Evolutionary conservation across 37 sponge, comb jelly and placozoan genomes (phyloP).

Genomic region (Crambe crambe): DNA sequence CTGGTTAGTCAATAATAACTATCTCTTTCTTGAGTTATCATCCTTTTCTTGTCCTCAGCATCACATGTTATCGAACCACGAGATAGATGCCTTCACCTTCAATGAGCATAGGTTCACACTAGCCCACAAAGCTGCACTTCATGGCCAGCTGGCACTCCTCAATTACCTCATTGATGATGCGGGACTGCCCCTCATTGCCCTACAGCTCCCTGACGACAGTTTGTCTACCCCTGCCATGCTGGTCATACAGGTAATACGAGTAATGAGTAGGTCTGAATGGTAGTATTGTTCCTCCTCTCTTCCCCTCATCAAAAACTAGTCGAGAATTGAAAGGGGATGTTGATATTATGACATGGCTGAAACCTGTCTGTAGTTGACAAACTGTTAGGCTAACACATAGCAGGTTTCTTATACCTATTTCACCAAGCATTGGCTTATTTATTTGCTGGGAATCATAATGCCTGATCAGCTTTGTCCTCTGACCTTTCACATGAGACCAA

Average conservation of each 20-base stretch:
- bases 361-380: too few relatives aligned
- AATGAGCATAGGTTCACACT: slow-evolving; percentile 57
- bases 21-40: too few relatives aligned
- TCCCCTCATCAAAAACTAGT: too few relatives aligned
- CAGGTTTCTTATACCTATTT: too few relatives aligned
- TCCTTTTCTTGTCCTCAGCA: slow-evolving; percentile 48
- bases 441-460: too few relatives aligned
- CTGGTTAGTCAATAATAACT: slow-evolving; percentile 38
- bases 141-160: slow-evolving; percentile 50
- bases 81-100: slow-evolving; percentile 31
- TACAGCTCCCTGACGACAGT: slow-evolving; percentile 54
- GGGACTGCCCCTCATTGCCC: slow-evolving; percentile 24
- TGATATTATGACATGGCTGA: too few relatives aligned
- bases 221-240: slow-evolving; percentile 74
- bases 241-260: slow-evolving; percentile 66
- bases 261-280: too few relatives aligned
- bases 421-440: too few relatives aligned
- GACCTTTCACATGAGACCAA: too few relatives aligned
- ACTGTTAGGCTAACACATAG: too few relatives aligned
- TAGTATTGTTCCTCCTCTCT: neutral
- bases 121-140: slow-evolving; percentile 64
- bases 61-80: slow-evolving; percentile 39
- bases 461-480: too few relatives aligned
- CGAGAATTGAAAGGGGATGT: too few relatives aligned
- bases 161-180: slow-evolving; percentile 37